These are phyloP conservation scores for Dryadula phaetusa DNA, from an alignment of 2,888 invertebrate species.

Conservation along the genomic window DNA sequence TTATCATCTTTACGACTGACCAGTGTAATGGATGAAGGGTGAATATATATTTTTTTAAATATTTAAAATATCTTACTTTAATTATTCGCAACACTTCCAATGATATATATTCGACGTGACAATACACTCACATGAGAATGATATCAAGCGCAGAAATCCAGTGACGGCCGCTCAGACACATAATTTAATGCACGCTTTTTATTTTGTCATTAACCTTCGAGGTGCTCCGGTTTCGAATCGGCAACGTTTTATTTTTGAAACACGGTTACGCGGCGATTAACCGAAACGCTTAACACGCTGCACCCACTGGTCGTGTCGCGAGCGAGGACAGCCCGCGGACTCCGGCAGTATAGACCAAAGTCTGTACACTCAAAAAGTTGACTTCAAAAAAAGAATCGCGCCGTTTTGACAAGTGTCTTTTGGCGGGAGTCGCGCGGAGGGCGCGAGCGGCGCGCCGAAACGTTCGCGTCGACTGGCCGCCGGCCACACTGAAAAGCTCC, in stretches of 20 bases:
- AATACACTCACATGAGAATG: conserved; percentile 61
- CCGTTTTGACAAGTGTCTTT: conserved; percentile 60
- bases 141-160: conserved; percentile 59
- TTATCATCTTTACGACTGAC: conserved; percentile 30
- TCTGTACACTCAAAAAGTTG: conserved; percentile 40
- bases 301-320: conserved; percentile 55
- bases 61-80: background rate
- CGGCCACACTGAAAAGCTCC: conserved; percentile 74
- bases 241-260: conserved; percentile 81
- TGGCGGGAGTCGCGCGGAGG: conserved; percentile 58
- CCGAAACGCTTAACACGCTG: conserved; percentile 57
- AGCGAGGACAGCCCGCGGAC: conserved; percentile 39
- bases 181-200: conserved; percentile 77
- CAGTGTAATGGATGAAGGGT: background rate
- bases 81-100: background rate
- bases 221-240: conserved; percentile 80
- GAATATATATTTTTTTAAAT: background rate
- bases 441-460: conserved; percentile 71
- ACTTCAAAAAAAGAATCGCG: conserved; percentile 49
- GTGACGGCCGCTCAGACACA: conserved; percentile 64
- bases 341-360: conserved; percentile 24
- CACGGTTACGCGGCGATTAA: conserved; percentile 73
- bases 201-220: conserved; percentile 83
- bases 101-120: conserved; percentile 28
- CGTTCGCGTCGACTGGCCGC: conserved; percentile 72